Base-by-base conservation (phyloP, 2,888 invertebrate species). In the Orthonevra nobilis region DNA sequence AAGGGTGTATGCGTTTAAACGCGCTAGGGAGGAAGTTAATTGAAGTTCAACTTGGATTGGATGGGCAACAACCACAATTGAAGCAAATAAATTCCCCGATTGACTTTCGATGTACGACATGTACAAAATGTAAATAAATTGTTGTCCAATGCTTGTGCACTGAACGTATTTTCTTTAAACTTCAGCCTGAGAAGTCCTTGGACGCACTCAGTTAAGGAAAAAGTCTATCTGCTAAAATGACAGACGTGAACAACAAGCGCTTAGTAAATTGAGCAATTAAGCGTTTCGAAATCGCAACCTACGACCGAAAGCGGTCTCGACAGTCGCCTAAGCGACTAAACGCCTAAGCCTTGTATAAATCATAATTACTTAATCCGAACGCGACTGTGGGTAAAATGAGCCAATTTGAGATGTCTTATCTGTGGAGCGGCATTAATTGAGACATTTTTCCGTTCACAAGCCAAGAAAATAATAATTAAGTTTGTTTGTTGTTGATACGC, bases 21-120 rank as follows among this genome's bases (percentile, higher is more conserved):
- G 17, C 38, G 30, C 20, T 36, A 61, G 34, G 50, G 83, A 82
- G 79, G 81, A 84, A 83, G 84, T 83, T 84, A 87, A 87, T 87
- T 86, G 86, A 84, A 83, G 83, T 83, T 81, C 66, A 38, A 61
- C 50, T 14, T 34, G 48, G 7, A n/a, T n/a, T 4, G 44, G 40
- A 63, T 17, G 58, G 44, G n/a, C 60, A 32, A n/a, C n/a, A n/a
- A 20, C 52, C 28, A 40, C 3, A 23, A 63, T 34, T 56, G 64
- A 54, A 48, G 36, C 12, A 26, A 54, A 72, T 72, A 79, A 72
- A 79, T 79, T 79, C 79, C 66, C 54, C 79, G 66, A 72, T 73
- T 72, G 72, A 50, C 64, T 52, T 77, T 58, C 58, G 32, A 58
- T 60, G 63, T 70, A 52, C 44, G 64, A 70, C 64, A 60, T 54